These are phyloP conservation scores for Melozone crissalis DNA, from an alignment of 2,113 vertebrate genomes.

Conservation along the genomic window DNA sequence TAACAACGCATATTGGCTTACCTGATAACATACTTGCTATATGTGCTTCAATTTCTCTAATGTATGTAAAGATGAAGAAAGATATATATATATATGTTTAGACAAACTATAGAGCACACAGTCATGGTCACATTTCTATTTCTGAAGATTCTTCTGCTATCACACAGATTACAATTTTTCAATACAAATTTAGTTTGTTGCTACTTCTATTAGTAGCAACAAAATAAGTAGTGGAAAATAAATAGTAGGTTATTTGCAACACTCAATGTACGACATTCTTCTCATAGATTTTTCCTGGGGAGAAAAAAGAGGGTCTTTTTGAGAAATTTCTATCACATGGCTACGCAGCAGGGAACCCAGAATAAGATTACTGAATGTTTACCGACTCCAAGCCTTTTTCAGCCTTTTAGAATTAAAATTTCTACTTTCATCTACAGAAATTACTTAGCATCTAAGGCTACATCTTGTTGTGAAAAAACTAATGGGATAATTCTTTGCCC, in stretches of 20 bases:
- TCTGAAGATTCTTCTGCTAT: background rate
- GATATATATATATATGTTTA: background rate
- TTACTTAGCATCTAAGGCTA: background rate
- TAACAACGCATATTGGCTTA: background rate
- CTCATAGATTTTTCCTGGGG: background rate
- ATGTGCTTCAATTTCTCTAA: background rate
- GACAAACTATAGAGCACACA: background rate
- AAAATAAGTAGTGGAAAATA: background rate
- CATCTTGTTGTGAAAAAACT: background rate
- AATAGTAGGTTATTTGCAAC: background rate
- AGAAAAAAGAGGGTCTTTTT: background rate
- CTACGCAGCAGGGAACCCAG: background rate
- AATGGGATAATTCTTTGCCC: background rate
- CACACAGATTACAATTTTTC: background rate
- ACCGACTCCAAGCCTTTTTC: background rate
- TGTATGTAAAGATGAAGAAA: background rate
- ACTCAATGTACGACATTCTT: background rate
- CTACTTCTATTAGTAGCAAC: background rate
- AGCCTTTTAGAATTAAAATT: background rate
- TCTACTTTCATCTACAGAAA: background rate
- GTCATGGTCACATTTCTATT: background rate
- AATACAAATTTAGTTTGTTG: background rate
- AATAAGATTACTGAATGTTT: background rate
- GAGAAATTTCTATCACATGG: background rate
- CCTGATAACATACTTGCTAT: background rate